A percentile compares a stretch with the other conserved stretches of the same genome.
These are phyloP conservation scores for Eupithecia subfuscata DNA, from an alignment of 2,888 invertebrate genomes.

Conservation along the genomic window DNA sequence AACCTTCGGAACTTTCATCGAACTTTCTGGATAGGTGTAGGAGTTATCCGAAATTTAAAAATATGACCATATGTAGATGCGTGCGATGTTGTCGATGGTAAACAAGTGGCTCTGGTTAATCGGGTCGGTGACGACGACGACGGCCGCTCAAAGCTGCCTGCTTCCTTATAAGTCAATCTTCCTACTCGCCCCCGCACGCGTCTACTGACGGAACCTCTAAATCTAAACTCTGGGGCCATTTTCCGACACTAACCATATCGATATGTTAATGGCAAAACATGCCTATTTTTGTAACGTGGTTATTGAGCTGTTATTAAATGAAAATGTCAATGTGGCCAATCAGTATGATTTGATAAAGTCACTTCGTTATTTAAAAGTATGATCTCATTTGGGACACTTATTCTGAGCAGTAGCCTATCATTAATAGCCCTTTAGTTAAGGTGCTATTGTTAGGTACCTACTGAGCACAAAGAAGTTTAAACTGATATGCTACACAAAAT, in stretches of 20 bases:
- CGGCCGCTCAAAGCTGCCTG: slow-evolving; percentile 57
- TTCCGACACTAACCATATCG: slow-evolving; percentile 62
- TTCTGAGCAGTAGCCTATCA: neutral
- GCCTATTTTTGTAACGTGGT: slow-evolving; percentile 41
- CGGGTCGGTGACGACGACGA: slow-evolving; percentile 70
- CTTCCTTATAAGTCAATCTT: slow-evolving; percentile 76
- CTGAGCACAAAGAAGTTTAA: slow-evolving; percentile 11
- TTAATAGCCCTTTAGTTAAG: neutral
- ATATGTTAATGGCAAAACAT: slow-evolving; percentile 62
- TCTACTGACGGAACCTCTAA: slow-evolving; percentile 64
- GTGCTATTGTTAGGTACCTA: neutral
- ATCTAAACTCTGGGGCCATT: slow-evolving; percentile 58
- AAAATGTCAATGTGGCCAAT: slow-evolving; percentile 38
- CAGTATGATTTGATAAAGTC: slow-evolving; percentile 24
- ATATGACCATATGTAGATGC: slow-evolving; percentile 74
- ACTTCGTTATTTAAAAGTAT: slow-evolving; percentile 17
- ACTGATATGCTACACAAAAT: slow-evolving; percentile 19
- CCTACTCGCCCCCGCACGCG: slow-evolving; percentile 79
- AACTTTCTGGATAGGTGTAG: slow-evolving; percentile 53
- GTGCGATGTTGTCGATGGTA: slow-evolving; percentile 63
- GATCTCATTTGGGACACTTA: slow-evolving; percentile 14
- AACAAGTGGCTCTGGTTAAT: slow-evolving; percentile 59
- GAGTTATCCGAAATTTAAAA: slow-evolving; percentile 63
- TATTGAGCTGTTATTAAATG: slow-evolving; percentile 44
- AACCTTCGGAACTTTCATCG: slow-evolving; percentile 38